Evolutionary conservation across 1,140 invertebrate genomes (phyloP).

Genomic region (Aphis gossypii): DNA sequence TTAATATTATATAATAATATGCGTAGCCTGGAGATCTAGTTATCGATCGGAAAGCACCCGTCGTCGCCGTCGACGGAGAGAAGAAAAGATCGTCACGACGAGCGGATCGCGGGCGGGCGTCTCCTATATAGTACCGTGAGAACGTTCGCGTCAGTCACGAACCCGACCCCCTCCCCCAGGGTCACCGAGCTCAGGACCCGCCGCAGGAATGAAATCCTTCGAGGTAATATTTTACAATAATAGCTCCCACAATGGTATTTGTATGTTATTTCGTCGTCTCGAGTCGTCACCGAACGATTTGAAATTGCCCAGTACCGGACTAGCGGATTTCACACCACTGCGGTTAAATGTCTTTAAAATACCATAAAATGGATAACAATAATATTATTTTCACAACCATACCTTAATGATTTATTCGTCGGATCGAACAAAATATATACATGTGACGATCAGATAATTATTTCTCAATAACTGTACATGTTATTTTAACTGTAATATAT

Average conservation of each 20-base stretch:
- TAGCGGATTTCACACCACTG: not conserved
- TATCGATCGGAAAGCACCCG: not conserved
- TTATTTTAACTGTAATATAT: not conserved
- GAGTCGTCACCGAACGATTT: not conserved
- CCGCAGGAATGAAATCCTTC: not conserved
- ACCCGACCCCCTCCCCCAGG: not conserved
- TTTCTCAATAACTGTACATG: not conserved
- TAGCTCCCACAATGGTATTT: not conserved
- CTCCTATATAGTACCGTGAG: constrained; percentile 37
- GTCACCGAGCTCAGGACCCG: not conserved
- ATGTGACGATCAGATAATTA: not conserved
- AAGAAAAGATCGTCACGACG: constrained; percentile 24
- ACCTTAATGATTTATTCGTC: not conserved
- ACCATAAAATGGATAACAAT: too few relatives aligned
- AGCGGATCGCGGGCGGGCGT: not conserved
- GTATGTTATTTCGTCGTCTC: not conserved
- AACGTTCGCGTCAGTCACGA: constrained; percentile 42
- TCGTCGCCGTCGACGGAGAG: not conserved
- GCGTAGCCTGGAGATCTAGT: not conserved
- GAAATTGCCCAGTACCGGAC: not conserved
- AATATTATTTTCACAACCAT: not conserved
- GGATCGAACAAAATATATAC: not conserved
- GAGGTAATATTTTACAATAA: not conserved
- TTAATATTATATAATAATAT: not conserved
- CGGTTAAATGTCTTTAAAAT: not conserved